Base-by-base conservation (phyloP, 2,797 vertebrate genomes). In the Sylvia borin region DNA sequence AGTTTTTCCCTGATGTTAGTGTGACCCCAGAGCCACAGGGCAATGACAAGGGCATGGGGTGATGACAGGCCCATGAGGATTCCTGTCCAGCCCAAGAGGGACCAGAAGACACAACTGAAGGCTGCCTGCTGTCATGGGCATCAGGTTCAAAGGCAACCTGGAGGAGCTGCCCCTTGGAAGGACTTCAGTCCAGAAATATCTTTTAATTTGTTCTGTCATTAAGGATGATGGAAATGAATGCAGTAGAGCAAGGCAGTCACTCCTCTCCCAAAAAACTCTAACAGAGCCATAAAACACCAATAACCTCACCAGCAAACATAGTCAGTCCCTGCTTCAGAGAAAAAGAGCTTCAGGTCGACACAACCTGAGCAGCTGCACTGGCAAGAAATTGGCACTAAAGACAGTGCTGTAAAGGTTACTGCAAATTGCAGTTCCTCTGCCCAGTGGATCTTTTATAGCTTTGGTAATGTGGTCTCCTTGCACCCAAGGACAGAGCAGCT, bases 311-410 rank as follows among this genome's bases (percentile, higher is more conserved):
- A 5, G 72, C 53, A 86, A 71, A 55, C 5, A 1, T 14, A 48
- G 13, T 48, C 2, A 1, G 29, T 27, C 16, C 8, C 24, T 53
- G 32, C 53, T 80, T 3, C 1, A 54, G 42, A 58, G 0, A 1
- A 31, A n/a, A 58, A 27, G 42, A 68, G 15, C 34, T 84, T 36
- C 53, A 57, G 62, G 57, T 75, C 5, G 0, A 50, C 38, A 8
- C 1, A 3, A 57, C 17, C n/a, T 0, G 0, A 85, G 36, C 64
- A 45, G 47, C 4, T 1, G 21, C 50, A 38, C 66, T 36, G 61
- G 53, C 58, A 58, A 77, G 61, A 57, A 32, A 53, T 3, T 21
- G 68, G 47, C 62, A 20, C 29, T 67, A 20, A 47, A 84, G 75
- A 13, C 4, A 8, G 1, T 16, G 67, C 7, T 67, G 34, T 31